Evolutionary conservation across 2,113 vertebrate species (phyloP).

Genomic region (Scortum barcoo): DNA sequence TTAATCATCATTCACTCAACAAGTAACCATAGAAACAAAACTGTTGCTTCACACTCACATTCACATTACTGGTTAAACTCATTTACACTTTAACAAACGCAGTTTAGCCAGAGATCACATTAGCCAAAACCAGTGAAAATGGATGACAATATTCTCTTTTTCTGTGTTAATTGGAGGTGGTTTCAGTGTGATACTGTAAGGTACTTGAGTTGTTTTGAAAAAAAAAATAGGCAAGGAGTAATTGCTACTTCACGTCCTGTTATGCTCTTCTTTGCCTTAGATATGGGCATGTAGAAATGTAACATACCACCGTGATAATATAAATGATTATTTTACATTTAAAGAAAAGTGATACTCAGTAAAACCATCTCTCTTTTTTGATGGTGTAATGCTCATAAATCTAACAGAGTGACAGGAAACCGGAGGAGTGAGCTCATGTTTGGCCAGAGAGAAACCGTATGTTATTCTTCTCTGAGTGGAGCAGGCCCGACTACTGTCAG

Average conservation of each 20-base stretch:
- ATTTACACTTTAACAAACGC: slow-evolving; percentile 45
- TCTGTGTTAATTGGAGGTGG: neutral
- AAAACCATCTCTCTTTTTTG: neutral
- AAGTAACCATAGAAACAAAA: slow-evolving; percentile 45
- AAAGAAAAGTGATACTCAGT: slow-evolving; percentile 4
- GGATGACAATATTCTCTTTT: neutral
- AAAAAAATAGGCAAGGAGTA: neutral
- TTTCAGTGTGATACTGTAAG: slow-evolving; percentile 18
- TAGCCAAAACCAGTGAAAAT: slow-evolving; percentile 29
- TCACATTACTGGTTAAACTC: slow-evolving; percentile 43
- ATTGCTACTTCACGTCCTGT: neutral
- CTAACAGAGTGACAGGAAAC: slow-evolving; percentile 7
- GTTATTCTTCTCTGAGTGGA: slow-evolving; percentile 38
- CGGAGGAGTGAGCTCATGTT: slow-evolving; percentile 40
- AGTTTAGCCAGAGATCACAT: slow-evolving; percentile 28
- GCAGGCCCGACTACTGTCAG: slow-evolving; percentile 43
- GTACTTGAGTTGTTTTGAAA: neutral
- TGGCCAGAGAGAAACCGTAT: slow-evolving; percentile 23
- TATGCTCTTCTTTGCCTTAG: neutral
- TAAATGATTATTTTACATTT: neutral
- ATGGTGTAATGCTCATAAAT: neutral
- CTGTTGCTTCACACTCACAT: slow-evolving; percentile 43
- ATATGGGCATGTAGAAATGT: neutral
- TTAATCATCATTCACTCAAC: neutral
- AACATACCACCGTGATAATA: neutral